Evolutionary conservation across 2,888 invertebrate species (phyloP), one percentile per base, ranked within the genome.

Genomic region (Phymatocera aterrima): DNA sequence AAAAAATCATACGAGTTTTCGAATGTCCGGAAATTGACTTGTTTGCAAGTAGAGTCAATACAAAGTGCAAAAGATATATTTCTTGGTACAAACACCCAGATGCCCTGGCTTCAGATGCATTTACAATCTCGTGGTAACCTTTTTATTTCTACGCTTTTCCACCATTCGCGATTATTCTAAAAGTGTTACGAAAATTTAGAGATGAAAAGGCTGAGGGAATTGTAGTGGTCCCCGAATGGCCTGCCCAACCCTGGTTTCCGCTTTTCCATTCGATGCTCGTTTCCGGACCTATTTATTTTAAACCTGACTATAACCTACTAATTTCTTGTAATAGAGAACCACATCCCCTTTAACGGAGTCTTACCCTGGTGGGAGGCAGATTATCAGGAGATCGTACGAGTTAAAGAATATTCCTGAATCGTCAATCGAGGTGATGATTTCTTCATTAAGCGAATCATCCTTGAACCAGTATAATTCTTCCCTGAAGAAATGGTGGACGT

Each of bases 11-110:
- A 3, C 37, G 72, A 54, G 46, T 31, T 37, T 77, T 72, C 31
- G 64, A 70, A 12, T 12, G 40, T n/a, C 65, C 65, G 31, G 80
- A 79, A 18, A 82, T 81, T 40, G 83, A 85, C 48, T 77, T 83
- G 8, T 85, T 85, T 79, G 83, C 84, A 3, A 77, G 82, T 31
- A 40, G 79, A 12, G 18, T 43, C 34, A 85, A 85, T 72, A 78
- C 57, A 6, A 78, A 61, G 24, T 43, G 57, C 3, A 43, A 24
- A 3, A n/a, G 1, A 5, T 77, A 21, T 43, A 21, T 37, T 24
- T 54, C 77, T 10, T 83, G 84, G 78, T 31, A 57, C 10, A 75
- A 61, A 61, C 80, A 82, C 28, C 82, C 82, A 2, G 74, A 46
- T 0, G 78, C 82, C 4, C 34, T 80, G 1, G 79, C 80, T 0